These are phyloP conservation scores for Lithobates pipiens DNA, from an alignment of 2,797 vertebrate species.

Conservation along the genomic window DNA sequence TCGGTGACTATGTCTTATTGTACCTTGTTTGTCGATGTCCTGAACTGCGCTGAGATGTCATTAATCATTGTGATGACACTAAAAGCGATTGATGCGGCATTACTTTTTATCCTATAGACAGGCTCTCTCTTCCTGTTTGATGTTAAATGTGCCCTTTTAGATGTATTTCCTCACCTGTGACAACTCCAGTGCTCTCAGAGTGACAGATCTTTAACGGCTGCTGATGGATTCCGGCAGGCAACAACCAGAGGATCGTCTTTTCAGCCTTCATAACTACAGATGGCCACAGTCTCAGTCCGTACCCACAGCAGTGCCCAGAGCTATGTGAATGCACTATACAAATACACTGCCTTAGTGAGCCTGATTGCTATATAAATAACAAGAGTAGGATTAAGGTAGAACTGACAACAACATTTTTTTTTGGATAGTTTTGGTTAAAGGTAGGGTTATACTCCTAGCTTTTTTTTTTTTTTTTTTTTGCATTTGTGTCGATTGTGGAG, in stretches of 20 bases:
- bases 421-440: no score
- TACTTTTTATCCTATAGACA: conserved; percentile 8
- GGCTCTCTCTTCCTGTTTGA: conserved; percentile 25
- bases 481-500: no score
- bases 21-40: conserved; percentile 41
- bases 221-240: conserved; percentile 31
- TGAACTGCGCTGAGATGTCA: not conserved
- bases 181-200: conserved; percentile 16
- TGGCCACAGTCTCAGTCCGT: not conserved
- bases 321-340: not conserved
- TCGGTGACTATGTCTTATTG: not conserved
- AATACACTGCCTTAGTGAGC: not conserved
- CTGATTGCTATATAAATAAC: no score
- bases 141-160: conserved; percentile 19
- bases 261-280: not conserved
- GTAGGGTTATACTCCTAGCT: no score
- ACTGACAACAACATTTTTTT: no score
- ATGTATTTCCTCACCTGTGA: conserved; percentile 49
- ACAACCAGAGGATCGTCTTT: not conserved
- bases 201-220: conserved; percentile 42
- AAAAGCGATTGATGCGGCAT: conserved; percentile 21
- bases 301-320: not conserved
- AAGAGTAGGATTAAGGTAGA: no score
- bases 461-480: no score
- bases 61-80: not conserved